Conservation (phyloP, 2,888 invertebrate species). For the Eutolmus rufibarbis region DNA sequence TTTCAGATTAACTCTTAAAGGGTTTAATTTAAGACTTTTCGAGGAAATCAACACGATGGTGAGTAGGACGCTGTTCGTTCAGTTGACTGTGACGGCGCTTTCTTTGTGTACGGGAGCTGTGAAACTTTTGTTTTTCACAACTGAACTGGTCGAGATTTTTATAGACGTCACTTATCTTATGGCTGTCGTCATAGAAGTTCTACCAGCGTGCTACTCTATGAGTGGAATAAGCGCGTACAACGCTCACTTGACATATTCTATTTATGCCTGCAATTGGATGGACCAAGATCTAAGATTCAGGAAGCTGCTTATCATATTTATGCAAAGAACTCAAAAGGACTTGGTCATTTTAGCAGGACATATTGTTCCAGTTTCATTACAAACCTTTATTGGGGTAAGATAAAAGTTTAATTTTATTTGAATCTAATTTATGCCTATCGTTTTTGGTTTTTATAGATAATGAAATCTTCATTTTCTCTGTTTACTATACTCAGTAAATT, state of each 20-base stretch:
- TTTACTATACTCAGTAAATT: not conserved
- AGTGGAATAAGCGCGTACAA: not conserved
- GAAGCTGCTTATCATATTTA: not conserved
- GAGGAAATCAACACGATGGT: not conserved
- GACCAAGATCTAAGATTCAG: not conserved
- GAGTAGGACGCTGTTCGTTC: not conserved
- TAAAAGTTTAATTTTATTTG: too few relatives aligned
- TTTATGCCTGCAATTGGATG: not conserved
- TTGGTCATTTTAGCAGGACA: not conserved
- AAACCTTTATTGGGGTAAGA: not conserved
- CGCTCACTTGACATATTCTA: not conserved
- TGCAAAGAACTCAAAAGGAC: not conserved
- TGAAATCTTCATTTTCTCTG: not conserved
- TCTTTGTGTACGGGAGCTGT: not conserved
- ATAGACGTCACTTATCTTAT: not conserved
- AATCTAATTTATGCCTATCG: too few relatives aligned
- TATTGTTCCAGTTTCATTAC: not conserved
- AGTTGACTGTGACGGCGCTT: not conserved
- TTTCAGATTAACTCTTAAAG: not conserved
- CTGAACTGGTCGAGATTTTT: not conserved
- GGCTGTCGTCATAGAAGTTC: not conserved
- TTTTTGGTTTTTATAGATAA: not conserved
- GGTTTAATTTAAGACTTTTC: not conserved
- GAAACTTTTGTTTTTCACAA: not conserved
- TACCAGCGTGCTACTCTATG: not conserved